Conservation (phyloP, 2,113 vertebrate genomes). For the Datnioides undecimradiatus region DNA sequence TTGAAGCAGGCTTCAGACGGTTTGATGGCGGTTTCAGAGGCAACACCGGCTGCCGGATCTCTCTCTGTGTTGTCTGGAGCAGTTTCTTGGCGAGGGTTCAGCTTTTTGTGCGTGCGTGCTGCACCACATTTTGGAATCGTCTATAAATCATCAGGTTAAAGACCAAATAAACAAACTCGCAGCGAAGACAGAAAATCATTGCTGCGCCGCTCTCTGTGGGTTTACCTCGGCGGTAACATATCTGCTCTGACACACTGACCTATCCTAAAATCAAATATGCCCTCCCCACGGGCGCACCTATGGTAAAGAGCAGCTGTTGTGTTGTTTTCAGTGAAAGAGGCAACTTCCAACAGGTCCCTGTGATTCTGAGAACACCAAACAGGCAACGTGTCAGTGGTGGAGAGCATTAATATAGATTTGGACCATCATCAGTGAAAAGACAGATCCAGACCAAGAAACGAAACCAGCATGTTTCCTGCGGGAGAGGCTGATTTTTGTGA, state of each 20-base stretch:
- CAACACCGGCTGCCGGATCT: neutral
- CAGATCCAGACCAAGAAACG: neutral
- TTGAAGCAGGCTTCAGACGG: neutral
- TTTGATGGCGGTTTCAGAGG: neutral
- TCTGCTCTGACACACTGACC: slow-evolving; percentile 20
- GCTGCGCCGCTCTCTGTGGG: slow-evolving; percentile 3
- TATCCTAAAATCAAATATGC: slow-evolving; percentile 3
- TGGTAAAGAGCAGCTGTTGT: neutral
- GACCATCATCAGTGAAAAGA: neutral
- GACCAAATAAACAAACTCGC: slow-evolving; percentile 21
- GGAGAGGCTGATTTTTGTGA: neutral
- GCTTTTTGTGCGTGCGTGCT: neutral
- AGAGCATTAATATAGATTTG: neutral
- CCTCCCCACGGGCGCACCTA: neutral
- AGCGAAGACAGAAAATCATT: slow-evolving; percentile 24
- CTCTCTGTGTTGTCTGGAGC: neutral
- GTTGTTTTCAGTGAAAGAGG: neutral
- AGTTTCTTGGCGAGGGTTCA: slow-evolving; percentile 10
- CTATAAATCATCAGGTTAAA: slow-evolving; percentile 25
- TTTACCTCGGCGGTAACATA: slow-evolving; percentile 4
- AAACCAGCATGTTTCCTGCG: neutral
- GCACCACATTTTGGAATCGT: neutral
- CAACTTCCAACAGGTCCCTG: neutral
- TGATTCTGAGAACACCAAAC: neutral
- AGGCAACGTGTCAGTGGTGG: neutral